A percentile compares a stretch with the other conserved stretches of the same genome.
Evolutionary conservation across 2,797 vertebrate genomes (phyloP).

Genomic region (Phaenicophaeus curvirostris): DNA sequence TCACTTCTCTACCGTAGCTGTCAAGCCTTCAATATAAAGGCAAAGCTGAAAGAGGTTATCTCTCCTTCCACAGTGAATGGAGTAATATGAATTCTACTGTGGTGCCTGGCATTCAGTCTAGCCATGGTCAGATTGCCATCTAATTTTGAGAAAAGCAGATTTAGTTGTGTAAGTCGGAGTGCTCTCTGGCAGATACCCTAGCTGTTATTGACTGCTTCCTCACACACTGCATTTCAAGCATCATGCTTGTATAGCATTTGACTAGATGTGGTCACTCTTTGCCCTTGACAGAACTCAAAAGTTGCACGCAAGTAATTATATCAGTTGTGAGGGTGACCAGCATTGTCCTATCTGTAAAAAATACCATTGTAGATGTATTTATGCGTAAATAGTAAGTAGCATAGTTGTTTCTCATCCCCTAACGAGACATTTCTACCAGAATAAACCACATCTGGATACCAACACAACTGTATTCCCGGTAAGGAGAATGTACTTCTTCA

Average conservation of each 20-base stretch:
- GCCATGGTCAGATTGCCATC: not conserved
- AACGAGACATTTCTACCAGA: not conserved
- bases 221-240: not conserved
- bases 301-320: not conserved
- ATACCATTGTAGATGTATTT: not conserved
- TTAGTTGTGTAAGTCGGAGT: not conserved
- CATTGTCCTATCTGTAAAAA: not conserved
- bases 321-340: not conserved
- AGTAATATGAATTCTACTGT: not conserved
- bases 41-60: not conserved
- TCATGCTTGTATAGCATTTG: not conserved
- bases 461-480: not conserved
- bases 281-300: not conserved
- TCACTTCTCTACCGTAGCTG: not conserved
- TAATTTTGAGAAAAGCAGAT: not conserved
- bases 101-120: not conserved
- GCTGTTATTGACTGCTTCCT: not conserved
- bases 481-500: not conserved
- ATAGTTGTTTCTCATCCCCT: not conserved
- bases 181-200: not conserved
- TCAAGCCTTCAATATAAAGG: not conserved
- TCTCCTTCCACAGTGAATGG: not conserved
- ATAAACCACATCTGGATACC: not conserved
- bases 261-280: not conserved
- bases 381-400: not conserved